Evolutionary conservation across 23 tunicate species (phyloP), one percentile per base, ranked within the genome.

Genomic region (Trididemnum clinides): DNA sequence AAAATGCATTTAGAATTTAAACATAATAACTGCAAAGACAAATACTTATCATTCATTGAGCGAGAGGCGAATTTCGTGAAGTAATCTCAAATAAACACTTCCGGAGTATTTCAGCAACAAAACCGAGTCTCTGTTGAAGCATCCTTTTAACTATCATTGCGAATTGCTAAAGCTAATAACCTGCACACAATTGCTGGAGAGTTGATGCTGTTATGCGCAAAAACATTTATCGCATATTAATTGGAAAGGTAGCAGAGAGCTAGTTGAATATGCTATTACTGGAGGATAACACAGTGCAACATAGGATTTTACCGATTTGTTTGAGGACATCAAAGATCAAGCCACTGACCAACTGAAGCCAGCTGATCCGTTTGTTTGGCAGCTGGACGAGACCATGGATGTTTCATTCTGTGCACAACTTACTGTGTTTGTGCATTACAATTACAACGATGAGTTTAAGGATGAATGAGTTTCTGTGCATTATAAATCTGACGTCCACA

Each of bases 351-450:
- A 26, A 71, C 5, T 71, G 39, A 71, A 71, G 39, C 10, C 37
- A 28, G 39, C 39, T 30, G 37, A 10, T 30, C 15, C 39, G 37
- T 71, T 71, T 71, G 77, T 7, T 27, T n/a, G 27, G 39, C 71
- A 63, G 71, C 71, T 63, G 71, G 71, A 63, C 71, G 71, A 63
- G 71, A 10, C 21, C 71, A 63, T 5, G 71, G 71, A 63, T 63
- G 71, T 63, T 63, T 63, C 71, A 63, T 63, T 22, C 71, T 63
- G 71, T 63, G 26, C 71, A 63, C 71, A 63, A 63, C 71, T 63
- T n/a, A 63, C 28, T 63, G 71, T 22, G n/a, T 63, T 63, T n/a
- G n/a, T n/a, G n/a, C n/a, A n/a, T n/a, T n/a, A n/a, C n/a, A n/a
- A n/a, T n/a, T n/a, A n/a, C n/a, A n/a, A n/a, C n/a, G n/a, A n/a